Evolutionary conservation across 2,113 vertebrate genomes (phyloP), one percentile per base, ranked within the genome.

Genomic region (Ctenodactylus gundi): DNA sequence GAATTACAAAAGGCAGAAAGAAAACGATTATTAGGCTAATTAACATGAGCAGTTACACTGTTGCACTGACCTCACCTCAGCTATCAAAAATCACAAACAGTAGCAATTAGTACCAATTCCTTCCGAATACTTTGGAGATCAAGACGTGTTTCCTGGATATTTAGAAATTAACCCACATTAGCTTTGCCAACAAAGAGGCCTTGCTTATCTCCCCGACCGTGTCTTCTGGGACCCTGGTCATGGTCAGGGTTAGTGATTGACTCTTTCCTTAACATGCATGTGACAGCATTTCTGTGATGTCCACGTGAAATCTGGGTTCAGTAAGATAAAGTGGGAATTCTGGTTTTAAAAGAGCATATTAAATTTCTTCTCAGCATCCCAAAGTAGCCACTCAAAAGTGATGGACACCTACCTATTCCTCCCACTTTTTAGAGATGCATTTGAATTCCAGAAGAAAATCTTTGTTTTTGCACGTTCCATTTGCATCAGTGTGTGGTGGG

Each of bases 401-500:
- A 68, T 14, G 9, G 36, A 44, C 49, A 57, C 57, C 60, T 90
- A 57, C 57, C 60, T 90, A 88, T 85, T 77, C 85, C 68, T 39
- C 64, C 25, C 41, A 8, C 25, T 85, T 93, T 82, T 75, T 80
- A 85, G 46, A 53, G 77, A 65, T 55, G 72, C 53, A 51, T 7
- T 78, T 80, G 72, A 95, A 17, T 93, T 65, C 70, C 36, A 77
- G 81, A 91, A 53, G 57, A 88, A 85, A 94, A 91, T 72, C 88
- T 94, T 78, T 88, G 90, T 90, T 93, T 83, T 53, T 73, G 70
- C 46, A 51, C 3, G 1, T 80, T 92, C 83, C 53, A 10, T 88
- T 78, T 67, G 41, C 78, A 25, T 0, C 53, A n/a, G 36, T n/a
- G 29, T 92, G 18, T 90, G 18, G 46, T 51, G 57, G 76, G 21